Conservation (phyloP, 2,888 invertebrate species). For the Cryptus viduatorius region DNA sequence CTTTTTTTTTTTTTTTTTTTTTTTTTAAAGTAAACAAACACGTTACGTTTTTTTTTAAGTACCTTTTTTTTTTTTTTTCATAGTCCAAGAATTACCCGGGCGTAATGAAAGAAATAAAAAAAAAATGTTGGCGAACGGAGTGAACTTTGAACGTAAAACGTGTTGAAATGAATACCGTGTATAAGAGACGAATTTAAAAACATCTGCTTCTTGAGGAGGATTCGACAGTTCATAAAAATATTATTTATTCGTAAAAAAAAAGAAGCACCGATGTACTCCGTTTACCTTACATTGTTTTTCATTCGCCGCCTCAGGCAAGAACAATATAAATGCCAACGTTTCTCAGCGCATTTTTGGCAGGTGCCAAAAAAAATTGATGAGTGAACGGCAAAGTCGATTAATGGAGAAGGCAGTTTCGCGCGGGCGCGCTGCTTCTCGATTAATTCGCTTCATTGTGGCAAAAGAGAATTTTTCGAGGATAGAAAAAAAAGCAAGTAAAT, state of each 20-base stretch:
- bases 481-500: background rate
- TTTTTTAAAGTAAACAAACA: background rate
- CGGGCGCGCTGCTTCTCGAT: background rate
- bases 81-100: background rate
- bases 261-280: background rate
- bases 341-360: background rate
- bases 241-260: background rate
- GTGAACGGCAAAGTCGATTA: background rate
- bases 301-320: background rate
- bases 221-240: background rate
- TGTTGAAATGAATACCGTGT: background rate
- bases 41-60: background rate
- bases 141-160: background rate
- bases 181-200: background rate
- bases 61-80: background rate
- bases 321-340: background rate
- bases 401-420: background rate
- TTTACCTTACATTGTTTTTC: slow-evolving; percentile 1
- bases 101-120: background rate
- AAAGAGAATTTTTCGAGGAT: background rate
- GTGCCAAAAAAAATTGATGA: slow-evolving; percentile 11
- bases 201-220: background rate
- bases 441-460: background rate
- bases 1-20: background rate
- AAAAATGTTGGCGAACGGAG: background rate